phyloP scores from a whole-genome alignment of 2,797 vertebrate species.

The Diplodus sargus region DNA sequence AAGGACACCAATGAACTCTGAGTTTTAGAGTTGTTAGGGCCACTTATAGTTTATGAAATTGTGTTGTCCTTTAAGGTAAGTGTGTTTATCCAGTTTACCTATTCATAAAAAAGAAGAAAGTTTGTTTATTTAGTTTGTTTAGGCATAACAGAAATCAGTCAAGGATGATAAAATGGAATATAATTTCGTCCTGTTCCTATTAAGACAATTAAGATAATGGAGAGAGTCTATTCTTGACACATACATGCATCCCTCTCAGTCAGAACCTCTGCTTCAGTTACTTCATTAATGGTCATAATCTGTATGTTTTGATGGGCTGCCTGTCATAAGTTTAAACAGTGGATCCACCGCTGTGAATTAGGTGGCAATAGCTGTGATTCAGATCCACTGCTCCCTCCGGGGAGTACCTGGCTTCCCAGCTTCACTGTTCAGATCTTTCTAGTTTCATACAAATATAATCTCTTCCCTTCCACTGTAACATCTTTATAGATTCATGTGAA shows the following conservation, averaged over 20 bases:
- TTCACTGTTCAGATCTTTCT: background rate
- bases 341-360: background rate
- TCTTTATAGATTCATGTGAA: constrained; percentile 4
- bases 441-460: background rate
- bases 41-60: too few species aligned
- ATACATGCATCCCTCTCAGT: background rate
- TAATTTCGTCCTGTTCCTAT: too few species aligned
- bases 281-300: constrained; percentile 10
- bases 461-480: background rate
- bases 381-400: constrained; percentile 5
- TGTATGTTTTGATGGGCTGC: constrained; percentile 6
- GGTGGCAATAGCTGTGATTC: constrained; percentile 11
- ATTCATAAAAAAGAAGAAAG: too few species aligned
- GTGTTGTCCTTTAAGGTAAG: too few species aligned
- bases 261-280: background rate
- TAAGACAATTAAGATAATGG: background rate
- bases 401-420: background rate
- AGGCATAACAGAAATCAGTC: too few species aligned
- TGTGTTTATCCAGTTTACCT: too few species aligned
- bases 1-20: too few species aligned
- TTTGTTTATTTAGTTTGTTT: too few species aligned
- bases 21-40: too few species aligned
- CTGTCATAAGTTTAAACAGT: background rate
- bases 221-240: background rate
- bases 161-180: too few species aligned